Percentiles rank a stretch among this genome's conserved stretches.
phyloP scores from a whole-genome alignment of 2,797 vertebrate genomes.

The Protonibea diacanthus region DNA sequence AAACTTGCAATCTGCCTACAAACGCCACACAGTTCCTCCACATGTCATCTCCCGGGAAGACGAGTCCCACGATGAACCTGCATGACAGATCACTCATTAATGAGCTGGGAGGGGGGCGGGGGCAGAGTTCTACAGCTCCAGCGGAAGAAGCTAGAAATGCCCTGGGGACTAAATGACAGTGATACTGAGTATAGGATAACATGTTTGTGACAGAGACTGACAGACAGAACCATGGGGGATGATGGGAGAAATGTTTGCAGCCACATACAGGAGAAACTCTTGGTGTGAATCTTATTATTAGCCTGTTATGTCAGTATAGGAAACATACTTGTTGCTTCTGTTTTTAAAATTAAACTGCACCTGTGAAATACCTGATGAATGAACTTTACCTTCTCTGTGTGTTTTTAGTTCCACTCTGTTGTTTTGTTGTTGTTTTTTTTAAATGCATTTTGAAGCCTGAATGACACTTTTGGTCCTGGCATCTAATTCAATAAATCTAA shows the following conservation, averaged over 20 bases:
- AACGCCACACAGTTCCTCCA: background rate
- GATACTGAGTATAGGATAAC: conserved; percentile 44
- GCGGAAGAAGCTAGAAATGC: conserved; percentile 34
- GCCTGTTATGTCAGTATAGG: background rate
- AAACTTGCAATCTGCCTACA: background rate
- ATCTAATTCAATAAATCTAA: conserved; percentile 35
- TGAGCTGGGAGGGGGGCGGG: conserved; percentile 10
- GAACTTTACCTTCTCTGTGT: background rate
- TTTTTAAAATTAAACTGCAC: background rate
- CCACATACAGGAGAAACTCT: background rate
- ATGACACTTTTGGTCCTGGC: conserved; percentile 4
- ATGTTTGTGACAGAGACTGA: conserved; percentile 46
- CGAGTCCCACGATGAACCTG: conserved; percentile 19
- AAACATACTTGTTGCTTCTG: background rate
- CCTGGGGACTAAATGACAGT: conserved; percentile 45
- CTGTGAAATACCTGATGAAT: background rate
- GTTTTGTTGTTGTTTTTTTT: background rate
- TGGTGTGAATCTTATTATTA: background rate
- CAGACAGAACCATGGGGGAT: conserved; percentile 35
- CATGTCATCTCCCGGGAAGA: conserved; percentile 3
- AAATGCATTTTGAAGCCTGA: background rate
- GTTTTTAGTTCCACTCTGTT: background rate
- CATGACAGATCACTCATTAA: conserved; percentile 38
- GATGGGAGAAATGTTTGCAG: conserved; percentile 34
- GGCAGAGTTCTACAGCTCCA: conserved; percentile 39